Conservation (phyloP, 2,888 invertebrate genomes). For the Amphipoea oculea region DNA sequence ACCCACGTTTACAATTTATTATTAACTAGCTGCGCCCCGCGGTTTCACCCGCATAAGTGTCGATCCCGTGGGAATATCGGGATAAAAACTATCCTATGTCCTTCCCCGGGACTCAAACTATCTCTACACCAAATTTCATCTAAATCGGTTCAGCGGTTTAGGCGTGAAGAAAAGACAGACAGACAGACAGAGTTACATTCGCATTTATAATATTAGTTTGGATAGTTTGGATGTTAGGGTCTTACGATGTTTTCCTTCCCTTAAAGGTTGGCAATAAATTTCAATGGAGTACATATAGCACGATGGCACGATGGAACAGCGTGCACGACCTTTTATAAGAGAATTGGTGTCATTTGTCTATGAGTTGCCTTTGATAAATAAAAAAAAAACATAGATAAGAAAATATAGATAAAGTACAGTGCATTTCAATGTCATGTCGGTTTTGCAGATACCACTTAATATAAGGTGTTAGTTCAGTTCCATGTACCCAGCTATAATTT, state of each 20-base stretch:
- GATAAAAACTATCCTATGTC: too few relatives aligned
- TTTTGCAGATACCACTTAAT: background rate
- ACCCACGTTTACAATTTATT: slow-evolving; percentile 48
- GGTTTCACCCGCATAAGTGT: too few relatives aligned
- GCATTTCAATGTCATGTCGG: background rate
- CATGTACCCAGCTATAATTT: background rate
- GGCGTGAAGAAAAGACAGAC: too few relatives aligned
- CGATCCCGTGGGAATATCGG: too few relatives aligned
- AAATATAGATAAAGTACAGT: slow-evolving; percentile 7
- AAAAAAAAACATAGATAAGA: background rate
- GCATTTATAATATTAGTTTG: too few relatives aligned
- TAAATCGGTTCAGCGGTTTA: too few relatives aligned
- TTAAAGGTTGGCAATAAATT: slow-evolving; percentile 51
- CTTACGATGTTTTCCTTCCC: slow-evolving; percentile 39
- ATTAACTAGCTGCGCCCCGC: too few relatives aligned
- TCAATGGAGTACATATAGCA: slow-evolving; percentile 41
- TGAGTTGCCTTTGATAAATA: slow-evolving; percentile 5
- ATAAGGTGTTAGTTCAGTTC: too few relatives aligned
- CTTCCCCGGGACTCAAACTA: too few relatives aligned
- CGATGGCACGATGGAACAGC: slow-evolving; percentile 15
- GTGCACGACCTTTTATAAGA: slow-evolving; percentile 56
- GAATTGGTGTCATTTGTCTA: slow-evolving; percentile 56
- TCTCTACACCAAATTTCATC: too few relatives aligned
- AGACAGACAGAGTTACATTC: too few relatives aligned
- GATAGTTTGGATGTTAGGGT: slow-evolving; percentile 40